Evolutionary conservation across 2,888 invertebrate genomes (phyloP), one percentile per base, ranked within the genome.

Genomic region (Netelia fuscicornis): DNA sequence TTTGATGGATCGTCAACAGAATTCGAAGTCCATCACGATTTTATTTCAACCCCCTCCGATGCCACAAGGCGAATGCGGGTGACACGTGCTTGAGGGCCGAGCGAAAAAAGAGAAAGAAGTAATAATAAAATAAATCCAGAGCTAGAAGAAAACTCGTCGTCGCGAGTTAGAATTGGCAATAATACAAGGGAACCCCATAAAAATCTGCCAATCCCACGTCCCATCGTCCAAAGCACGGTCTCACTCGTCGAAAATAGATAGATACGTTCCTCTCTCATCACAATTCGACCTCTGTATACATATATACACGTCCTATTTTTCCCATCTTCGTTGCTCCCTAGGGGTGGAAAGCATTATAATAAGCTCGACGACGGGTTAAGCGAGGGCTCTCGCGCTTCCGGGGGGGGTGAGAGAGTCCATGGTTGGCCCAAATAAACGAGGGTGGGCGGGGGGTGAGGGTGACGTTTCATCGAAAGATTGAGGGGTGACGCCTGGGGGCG

Each of bases 301-400:
- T 58, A 13, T 58, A 54, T n/a, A 11, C 9, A 68, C 20, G 6
- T 42, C 17, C 48, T 3, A n/a, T 13, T 52, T 13, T 74, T 23
- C 42, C 42, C 20, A 30, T 65, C 70, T 71, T 30, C 48, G 56
- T 84, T 70, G 37, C 78, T 82, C 84, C 68, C 82, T 64, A n/a
- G 58, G 9, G 17, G 54, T 52, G 5, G 62, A 79, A 13, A 37
- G 85, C 87, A 20, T 48, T 89, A 89, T 91, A 91, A 91, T 91
- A 91, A 91, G 91, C 90, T 84, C 87, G 85, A 76, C 89, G 90
- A 87, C 89, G 90, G 85, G 90, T 89, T 90, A 90, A 87, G 86
- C 89, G 86, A 86, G 88, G 87, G 90, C 86, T 83, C 80, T 83
- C 80, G 76, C 37, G 80, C 85, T 85, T 85, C 85, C 85, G 85